Base-by-base conservation (phyloP, 2,797 vertebrate genomes). In the Pseudochaenichthys georgianus region DNA sequence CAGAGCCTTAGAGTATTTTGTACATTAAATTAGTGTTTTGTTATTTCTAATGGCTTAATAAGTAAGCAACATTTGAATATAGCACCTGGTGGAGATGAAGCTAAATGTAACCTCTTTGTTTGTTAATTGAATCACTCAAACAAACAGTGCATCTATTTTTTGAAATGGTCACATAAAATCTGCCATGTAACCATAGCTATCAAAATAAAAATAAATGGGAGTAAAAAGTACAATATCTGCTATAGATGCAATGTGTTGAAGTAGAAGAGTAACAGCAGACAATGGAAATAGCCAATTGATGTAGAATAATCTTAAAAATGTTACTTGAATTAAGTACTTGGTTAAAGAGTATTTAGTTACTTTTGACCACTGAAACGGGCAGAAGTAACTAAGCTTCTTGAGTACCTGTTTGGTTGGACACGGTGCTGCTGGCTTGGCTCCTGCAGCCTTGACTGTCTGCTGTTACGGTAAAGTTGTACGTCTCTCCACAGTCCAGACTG, bases 401-500 rank as follows among this genome's bases (percentile, higher is more conserved):
- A n/a, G 16, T 84, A 95, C 94, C 94, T 90, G 93, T 93, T 41
- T 78, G 80, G 38, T 90, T 76, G 53, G 48, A 51, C 11, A 85
- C 80, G 0, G 84, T 21, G 23, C 7, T 58, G 0, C 93, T 94
- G 60, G 50, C 43, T 28, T 54, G 68, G 53, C 94, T 93, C 4
- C 7, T 48, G 86, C 94, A 94, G 77, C 71, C 71, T 3, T 71
- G 65, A 71, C 61, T 82, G 47, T 79, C 17, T 2, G 93, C 90
- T 6, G n/a, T 86, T 38, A 93, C 92, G 3, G 84, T 89, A 7
- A 94, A 88, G 76, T 80, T 90, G 82, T 91, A 94, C 16, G 3
- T 89, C 65, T 91, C 84, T 68, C 93, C 93, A 80, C 94, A 95
- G 70, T 79, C 64, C 87, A 95, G 85, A 45, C 48, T 13, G 11